Evolutionary conservation across 1,140 invertebrate genomes (phyloP).

Genomic region (Linepithema humile): DNA sequence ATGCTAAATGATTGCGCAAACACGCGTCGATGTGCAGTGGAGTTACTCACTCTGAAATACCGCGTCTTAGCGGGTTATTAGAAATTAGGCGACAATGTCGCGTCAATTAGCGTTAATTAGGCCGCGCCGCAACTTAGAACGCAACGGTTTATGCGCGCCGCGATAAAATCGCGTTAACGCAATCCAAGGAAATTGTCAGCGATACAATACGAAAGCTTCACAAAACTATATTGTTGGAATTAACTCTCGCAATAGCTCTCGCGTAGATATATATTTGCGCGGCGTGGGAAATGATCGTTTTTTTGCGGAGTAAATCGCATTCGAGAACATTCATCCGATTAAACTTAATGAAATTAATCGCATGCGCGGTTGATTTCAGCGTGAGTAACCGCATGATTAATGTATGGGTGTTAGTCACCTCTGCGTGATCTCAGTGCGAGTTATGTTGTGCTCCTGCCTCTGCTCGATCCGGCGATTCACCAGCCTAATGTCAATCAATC

Average conservation of each 20-base stretch:
- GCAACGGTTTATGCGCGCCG: background rate
- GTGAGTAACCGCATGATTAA: constrained; percentile 68
- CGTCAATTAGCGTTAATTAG: constrained; percentile 42
- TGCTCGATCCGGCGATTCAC: constrained; percentile 89
- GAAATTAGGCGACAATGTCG: constrained; percentile 36
- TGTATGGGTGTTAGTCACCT: constrained; percentile 86
- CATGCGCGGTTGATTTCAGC: constrained; percentile 45
- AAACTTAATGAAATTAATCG: constrained; percentile 8
- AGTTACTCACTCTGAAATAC: constrained; percentile 64
- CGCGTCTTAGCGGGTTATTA: constrained; percentile 27
- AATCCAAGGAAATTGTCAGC: background rate
- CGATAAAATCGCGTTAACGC: background rate
- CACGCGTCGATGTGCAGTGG: constrained; percentile 49
- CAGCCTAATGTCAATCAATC: constrained; percentile 84
- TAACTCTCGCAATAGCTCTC: too few species aligned
- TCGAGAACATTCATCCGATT: background rate
- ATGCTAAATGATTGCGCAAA: constrained; percentile 59
- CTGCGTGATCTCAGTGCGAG: constrained; percentile 88
- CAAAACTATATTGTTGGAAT: background rate
- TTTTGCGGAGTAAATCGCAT: background rate
- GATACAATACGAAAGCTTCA: background rate
- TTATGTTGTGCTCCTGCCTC: constrained; percentile 88
- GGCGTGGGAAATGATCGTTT: background rate
- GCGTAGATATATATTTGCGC: too few species aligned
- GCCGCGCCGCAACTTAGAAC: constrained; percentile 8